Evolutionary conservation across 2,797 vertebrate genomes (phyloP), one percentile per base, ranked within the genome.

Genomic region (Limosa lapponica): DNA sequence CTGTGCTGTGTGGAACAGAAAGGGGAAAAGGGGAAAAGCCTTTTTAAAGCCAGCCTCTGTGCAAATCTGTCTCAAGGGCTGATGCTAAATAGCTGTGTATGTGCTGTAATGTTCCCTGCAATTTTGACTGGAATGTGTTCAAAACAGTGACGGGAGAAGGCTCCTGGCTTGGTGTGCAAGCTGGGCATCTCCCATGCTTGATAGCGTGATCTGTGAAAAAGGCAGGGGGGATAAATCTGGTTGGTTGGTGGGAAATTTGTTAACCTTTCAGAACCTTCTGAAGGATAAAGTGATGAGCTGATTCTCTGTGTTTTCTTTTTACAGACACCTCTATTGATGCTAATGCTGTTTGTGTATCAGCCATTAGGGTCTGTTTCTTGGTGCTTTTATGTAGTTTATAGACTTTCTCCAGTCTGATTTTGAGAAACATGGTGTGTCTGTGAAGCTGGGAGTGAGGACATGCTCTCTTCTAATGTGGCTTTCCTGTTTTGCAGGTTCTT

Each of bases 401-500:
- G 37, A 67, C 59, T 82, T 95, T 67, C 30, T 87, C 2, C 11
- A 46, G 23, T 43, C 27, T 84, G 20, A 30, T 65, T 75, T 90
- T 86, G 39, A 75, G 81, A 79, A 93, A 61, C 3, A 5, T 22
- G 23, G 15, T 16, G 4, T 46, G 41, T 75, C 37, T 5, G 3
- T 70, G 51, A 91, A 89, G 25, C 57, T 65, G 59, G 36, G 27
- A 86, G 51, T 12, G 75, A 92, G 55, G 36, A 36, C 8, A 13
- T 39, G 10, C 15, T 79, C 16, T 55, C 30, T 83, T 84, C 61
- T 97, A 88, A 97, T 24, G 22, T 73, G 52, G 8, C 30, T 75
- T 95, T 92, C 37, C 43, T 94, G 71, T 96, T 97, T 96, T 96
- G 32, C 98, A 99, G 99, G 99, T 81, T 99, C 99, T 87, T 98